phyloP scores from a whole-genome alignment of 2,888 invertebrate genomes.

The Aporophyla lueneburgensis region DNA sequence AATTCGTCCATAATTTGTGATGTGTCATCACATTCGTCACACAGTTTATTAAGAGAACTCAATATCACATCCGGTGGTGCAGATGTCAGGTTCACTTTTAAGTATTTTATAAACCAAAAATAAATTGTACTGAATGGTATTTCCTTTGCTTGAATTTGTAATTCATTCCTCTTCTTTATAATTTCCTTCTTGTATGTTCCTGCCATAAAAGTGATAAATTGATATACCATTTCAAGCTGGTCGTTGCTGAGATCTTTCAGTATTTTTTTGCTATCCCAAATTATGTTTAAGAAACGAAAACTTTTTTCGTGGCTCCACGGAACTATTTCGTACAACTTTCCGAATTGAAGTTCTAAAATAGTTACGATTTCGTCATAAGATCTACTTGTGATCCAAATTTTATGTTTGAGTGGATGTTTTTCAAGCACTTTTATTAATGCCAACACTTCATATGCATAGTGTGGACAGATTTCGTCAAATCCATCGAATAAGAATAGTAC shows the following conservation, averaged over 20 bases:
- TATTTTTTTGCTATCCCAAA: slow-evolving; percentile 1
- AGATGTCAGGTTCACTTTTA: neutral
- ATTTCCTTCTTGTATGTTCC: neutral
- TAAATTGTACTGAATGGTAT: slow-evolving; percentile 5
- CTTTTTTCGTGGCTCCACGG: neutral
- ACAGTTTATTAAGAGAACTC: neutral
- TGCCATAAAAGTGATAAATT: slow-evolving; percentile 5
- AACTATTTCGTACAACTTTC: slow-evolving; percentile 1
- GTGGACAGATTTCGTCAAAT: slow-evolving; percentile 2
- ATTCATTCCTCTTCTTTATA: slow-evolving; percentile 1
- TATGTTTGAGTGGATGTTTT: neutral
- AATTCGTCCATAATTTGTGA: neutral
- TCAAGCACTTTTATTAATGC: neutral
- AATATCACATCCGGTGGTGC: neutral
- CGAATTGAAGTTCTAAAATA: slow-evolving; percentile 25
- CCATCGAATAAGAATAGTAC: neutral
- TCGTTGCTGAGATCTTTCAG: neutral
- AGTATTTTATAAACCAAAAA: slow-evolving; percentile 10
- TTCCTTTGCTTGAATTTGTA: neutral
- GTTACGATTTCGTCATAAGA: slow-evolving; percentile 11
- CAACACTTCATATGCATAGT: neutral
- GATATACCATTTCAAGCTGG: neutral
- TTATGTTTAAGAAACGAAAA: neutral
- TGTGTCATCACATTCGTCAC: neutral
- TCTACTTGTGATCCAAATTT: slow-evolving; percentile 7